Percentiles rank a stretch among this genome's conserved stretches.
phyloP scores from a whole-genome alignment of 2,888 invertebrate species.

The Nomada fabriciana region DNA sequence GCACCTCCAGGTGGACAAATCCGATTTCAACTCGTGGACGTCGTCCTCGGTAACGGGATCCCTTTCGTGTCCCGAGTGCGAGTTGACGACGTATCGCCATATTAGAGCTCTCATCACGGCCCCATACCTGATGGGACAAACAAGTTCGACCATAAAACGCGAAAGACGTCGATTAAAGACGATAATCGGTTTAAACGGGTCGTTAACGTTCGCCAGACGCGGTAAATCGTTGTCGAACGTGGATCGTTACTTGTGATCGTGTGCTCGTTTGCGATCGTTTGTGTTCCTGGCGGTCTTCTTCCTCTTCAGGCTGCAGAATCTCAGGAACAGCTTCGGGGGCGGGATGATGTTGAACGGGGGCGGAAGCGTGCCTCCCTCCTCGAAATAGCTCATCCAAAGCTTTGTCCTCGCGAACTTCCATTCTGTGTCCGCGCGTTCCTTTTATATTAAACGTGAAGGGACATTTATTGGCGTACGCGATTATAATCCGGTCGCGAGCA shows the following conservation, averaged over 20 bases:
- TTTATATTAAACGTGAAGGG: neutral
- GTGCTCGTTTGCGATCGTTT: constrained; percentile 6
- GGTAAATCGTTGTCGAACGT: neutral
- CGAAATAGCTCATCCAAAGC: constrained; percentile 98
- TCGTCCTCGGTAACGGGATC: constrained; percentile 96
- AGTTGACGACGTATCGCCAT: constrained; percentile 95
- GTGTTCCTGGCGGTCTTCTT: constrained; percentile 63
- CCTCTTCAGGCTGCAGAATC: constrained; percentile 88
- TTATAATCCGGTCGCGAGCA: neutral
- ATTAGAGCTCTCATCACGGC: constrained; percentile 95
- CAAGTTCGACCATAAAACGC: neutral
- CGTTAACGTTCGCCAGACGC: neutral
- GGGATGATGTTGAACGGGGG: constrained; percentile 97
- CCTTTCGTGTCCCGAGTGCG: constrained; percentile 93
- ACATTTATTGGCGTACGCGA: neutral
- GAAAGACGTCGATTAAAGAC: neutral
- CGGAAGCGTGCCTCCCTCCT: constrained; percentile 95
- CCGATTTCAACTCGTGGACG: constrained; percentile 97
- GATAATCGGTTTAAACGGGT: neutral
- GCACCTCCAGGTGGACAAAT: constrained; percentile 95
- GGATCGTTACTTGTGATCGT: constrained; percentile 29
- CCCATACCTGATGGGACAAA: constrained; percentile 85
- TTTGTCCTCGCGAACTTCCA: constrained; percentile 98
- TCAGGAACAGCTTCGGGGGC: constrained; percentile 91
- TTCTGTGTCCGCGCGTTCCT: constrained; percentile 97